phyloP scores from a whole-genome alignment of 2,113 vertebrate genomes.

The Bubalus kerabau region DNA sequence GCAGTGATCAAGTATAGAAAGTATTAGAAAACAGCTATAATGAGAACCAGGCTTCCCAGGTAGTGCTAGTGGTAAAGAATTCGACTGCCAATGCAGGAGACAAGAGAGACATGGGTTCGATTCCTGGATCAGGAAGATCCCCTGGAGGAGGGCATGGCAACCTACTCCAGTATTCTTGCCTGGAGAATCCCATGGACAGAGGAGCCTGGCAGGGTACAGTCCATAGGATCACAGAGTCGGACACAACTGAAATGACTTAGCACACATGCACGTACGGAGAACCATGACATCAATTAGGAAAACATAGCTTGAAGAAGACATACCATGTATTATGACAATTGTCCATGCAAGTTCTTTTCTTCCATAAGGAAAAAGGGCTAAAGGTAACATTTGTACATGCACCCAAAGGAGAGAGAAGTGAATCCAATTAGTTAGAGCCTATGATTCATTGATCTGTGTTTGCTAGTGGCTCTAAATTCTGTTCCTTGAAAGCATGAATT shows the following conservation, averaged over 20 bases:
- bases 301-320: background rate
- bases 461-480: background rate
- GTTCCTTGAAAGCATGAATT: background rate
- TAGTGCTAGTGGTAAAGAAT: background rate
- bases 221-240: background rate
- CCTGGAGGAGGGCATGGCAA: background rate
- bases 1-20: background rate
- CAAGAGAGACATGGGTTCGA: background rate
- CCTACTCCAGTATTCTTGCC: background rate
- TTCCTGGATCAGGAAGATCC: background rate
- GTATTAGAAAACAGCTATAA: background rate
- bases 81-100: background rate
- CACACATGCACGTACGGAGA: background rate
- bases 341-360: background rate
- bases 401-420: background rate
- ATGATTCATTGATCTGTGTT: background rate
- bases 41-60: background rate
- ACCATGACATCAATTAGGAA: background rate
- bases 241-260: background rate
- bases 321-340: background rate
- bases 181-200: background rate
- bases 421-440: background rate
- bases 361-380: background rate
- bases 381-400: background rate
- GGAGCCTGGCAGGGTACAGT: background rate